A percentile compares a stretch with the other conserved stretches of the same genome.
These are phyloP conservation scores for Pavo muticus DNA, from an alignment of 2,113 vertebrate genomes.

Conservation along the genomic window DNA sequence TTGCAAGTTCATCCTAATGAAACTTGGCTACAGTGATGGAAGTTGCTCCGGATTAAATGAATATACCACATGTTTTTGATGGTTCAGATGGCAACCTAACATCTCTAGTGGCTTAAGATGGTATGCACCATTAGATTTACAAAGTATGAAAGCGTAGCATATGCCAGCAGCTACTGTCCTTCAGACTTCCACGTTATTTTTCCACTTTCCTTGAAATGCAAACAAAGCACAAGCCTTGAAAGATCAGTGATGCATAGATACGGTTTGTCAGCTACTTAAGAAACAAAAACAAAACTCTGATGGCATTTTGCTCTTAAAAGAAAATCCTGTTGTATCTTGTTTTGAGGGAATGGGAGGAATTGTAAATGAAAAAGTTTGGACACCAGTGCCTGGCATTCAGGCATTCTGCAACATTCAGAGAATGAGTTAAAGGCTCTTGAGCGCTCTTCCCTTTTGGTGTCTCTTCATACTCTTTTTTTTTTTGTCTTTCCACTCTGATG, in stretches of 20 bases:
- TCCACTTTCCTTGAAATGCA: constrained; percentile 8
- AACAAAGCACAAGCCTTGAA: constrained; percentile 35
- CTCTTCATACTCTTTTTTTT: background rate
- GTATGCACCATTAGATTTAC: constrained; percentile 6
- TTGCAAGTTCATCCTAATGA: constrained; percentile 22
- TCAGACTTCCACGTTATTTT: constrained; percentile 15
- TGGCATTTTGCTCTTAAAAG: background rate
- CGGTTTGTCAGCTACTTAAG: background rate
- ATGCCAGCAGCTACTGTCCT: background rate
- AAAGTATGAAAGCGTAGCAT: background rate
- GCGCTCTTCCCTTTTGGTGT: background rate
- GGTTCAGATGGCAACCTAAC: background rate
- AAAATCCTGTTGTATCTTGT: background rate
- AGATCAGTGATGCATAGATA: background rate
- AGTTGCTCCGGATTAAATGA: constrained; percentile 10
- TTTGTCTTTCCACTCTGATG: background rate
- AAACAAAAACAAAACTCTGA: background rate
- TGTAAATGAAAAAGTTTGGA: background rate
- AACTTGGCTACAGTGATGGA: background rate
- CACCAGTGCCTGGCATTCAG: background rate
- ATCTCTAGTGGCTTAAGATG: background rate
- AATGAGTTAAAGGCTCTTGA: background rate
- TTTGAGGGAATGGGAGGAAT: background rate
- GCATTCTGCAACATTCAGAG: background rate
- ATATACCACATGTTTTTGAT: constrained; percentile 29